Conservation (phyloP, 2,113 vertebrate genomes). For the Peromyscus polionotus region DNA sequence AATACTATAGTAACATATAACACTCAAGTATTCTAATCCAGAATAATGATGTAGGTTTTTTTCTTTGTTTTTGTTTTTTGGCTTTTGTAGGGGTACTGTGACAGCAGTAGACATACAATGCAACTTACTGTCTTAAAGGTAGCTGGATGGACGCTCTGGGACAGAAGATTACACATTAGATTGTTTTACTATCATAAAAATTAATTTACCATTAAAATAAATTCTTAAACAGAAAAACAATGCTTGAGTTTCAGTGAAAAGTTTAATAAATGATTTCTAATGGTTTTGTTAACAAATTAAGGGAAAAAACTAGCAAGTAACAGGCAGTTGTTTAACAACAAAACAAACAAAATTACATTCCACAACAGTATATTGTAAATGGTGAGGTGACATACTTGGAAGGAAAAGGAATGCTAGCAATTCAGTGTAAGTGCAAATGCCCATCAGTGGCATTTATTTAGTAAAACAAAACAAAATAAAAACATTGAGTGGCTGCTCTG, state of each 20-base stretch:
- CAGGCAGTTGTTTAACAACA: background rate
- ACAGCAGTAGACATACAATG: background rate
- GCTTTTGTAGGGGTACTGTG: background rate
- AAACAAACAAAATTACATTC: background rate
- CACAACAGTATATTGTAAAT: background rate
- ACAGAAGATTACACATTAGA: background rate
- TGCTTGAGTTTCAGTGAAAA: background rate
- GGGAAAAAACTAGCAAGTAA: background rate
- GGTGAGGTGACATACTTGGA: background rate
- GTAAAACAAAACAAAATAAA: background rate
- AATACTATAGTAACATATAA: too few species aligned
- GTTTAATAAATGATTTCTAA: background rate
- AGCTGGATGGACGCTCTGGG: background rate
- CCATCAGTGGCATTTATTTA: background rate
- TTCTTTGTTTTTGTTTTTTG: background rate
- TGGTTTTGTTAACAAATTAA: slow-evolving; percentile 23
- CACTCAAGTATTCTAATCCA: background rate
- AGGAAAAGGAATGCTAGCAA: background rate
- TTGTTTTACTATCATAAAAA: background rate
- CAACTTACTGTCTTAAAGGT: background rate
- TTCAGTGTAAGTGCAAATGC: background rate
- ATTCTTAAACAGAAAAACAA: background rate
- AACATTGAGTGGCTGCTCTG: background rate
- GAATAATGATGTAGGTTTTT: background rate
- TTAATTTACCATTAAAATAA: background rate